These are phyloP conservation scores for Vultur gryphus DNA, from an alignment of 2,797 vertebrate species.

Conservation along the genomic window DNA sequence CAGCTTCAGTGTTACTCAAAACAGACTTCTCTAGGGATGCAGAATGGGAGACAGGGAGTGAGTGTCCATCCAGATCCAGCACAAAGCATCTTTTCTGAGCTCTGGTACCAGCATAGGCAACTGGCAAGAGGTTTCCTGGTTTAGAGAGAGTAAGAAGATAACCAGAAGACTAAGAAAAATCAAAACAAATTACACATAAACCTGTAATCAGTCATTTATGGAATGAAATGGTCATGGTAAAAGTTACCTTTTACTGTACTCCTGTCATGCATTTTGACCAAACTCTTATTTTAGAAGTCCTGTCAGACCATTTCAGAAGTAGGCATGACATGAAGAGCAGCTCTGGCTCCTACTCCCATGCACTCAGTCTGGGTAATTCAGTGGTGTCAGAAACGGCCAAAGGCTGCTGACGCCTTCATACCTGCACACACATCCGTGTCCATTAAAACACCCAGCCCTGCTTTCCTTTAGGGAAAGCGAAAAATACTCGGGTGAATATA, in stretches of 20 bases:
- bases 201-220: background rate
- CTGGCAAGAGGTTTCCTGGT: background rate
- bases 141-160: background rate
- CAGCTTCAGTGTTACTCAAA: background rate
- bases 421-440: accelerated
- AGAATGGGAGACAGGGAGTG: background rate
- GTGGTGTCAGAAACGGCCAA: background rate
- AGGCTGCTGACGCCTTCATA: background rate
- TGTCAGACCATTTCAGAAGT: background rate
- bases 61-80: background rate
- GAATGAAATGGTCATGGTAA: background rate
- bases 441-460: background rate
- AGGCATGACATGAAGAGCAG: background rate
- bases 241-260: background rate
- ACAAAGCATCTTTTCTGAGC: background rate
- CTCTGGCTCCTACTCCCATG: background rate
- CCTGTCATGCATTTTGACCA: background rate
- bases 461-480: background rate
- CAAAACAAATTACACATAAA: background rate
- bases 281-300: background rate
- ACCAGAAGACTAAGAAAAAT: background rate
- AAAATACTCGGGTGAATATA: background rate
- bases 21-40: background rate
- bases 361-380: background rate
- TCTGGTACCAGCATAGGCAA: background rate